phyloP scores from a whole-genome alignment of 2,797 vertebrate genomes.

The Capromys pilorides region DNA sequence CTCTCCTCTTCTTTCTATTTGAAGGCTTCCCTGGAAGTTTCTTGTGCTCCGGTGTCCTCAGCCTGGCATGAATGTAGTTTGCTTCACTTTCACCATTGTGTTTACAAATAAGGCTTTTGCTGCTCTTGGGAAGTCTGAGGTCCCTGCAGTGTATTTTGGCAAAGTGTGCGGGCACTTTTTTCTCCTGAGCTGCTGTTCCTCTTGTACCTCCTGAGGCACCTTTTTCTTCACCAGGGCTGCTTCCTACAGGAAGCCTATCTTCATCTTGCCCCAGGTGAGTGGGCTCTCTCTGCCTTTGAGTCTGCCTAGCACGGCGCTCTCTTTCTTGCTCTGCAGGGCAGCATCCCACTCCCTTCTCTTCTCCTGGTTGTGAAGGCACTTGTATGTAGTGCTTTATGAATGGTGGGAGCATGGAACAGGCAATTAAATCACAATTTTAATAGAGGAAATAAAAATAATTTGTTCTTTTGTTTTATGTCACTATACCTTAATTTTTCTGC shows the following conservation, averaged over 20 bases:
- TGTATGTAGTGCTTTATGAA: background rate
- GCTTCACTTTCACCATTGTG: background rate
- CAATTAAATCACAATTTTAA: background rate
- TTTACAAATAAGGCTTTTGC: background rate
- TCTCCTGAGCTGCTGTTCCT: background rate
- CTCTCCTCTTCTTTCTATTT: background rate
- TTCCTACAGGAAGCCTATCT: background rate
- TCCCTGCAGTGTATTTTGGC: background rate
- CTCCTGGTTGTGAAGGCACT: background rate
- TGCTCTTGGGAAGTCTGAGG: background rate
- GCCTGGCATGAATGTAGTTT: background rate
- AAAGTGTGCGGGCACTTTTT: background rate
- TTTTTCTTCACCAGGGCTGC: background rate
- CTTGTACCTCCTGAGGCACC: background rate
- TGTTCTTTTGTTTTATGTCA: background rate
- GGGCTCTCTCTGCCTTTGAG: background rate
- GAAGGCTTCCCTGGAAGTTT: background rate
- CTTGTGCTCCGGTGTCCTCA: background rate
- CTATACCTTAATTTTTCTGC: background rate
- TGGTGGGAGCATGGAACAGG: background rate
- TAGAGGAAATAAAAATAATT: background rate
- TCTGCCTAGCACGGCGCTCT: background rate
- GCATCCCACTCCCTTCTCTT: background rate
- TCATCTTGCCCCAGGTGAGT: background rate
- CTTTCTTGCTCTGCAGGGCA: background rate